A percentile compares a stretch with the other conserved stretches of the same genome.
Evolutionary conservation across 2,113 vertebrate genomes (phyloP).

Genomic region (Rhizomys pruinosus): DNA sequence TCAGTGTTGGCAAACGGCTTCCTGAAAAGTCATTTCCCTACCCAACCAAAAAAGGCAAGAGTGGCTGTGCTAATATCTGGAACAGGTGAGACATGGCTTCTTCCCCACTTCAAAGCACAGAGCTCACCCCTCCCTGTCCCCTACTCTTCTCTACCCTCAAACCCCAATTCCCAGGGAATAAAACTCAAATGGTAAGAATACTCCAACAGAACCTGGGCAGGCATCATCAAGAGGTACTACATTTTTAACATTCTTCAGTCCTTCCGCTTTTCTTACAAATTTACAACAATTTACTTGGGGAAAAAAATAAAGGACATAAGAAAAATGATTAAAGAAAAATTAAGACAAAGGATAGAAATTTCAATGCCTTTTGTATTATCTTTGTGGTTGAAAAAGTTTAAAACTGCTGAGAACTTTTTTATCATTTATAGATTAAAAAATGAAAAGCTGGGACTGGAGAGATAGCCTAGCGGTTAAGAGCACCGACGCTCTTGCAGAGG

Average conservation of each 20-base stretch:
- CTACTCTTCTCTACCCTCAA: rapidly evolving
- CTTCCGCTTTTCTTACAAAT: background rate
- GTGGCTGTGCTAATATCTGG: slow-evolving; percentile 97
- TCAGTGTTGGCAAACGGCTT: slow-evolving; percentile 60
- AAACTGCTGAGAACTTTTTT: background rate
- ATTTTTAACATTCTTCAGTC: background rate
- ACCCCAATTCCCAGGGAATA: no score
- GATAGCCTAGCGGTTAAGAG: no score
- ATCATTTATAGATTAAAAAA: no score
- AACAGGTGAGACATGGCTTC: slow-evolving; percentile 88
- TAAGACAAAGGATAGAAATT: background rate
- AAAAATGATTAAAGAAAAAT: background rate
- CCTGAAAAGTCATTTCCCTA: slow-evolving; percentile 64
- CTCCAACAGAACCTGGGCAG: background rate
- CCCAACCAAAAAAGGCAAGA: slow-evolving; percentile 85
- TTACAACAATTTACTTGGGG: background rate
- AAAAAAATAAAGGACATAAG: background rate
- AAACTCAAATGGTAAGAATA: background rate
- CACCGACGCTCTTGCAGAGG: no score
- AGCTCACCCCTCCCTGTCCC: background rate
- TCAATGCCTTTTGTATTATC: background rate
- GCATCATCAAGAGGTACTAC: background rate
- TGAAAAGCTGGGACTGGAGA: no score
- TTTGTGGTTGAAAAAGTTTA: background rate
- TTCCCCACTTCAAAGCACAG: background rate